phyloP scores from a whole-genome alignment of 2,797 vertebrate species.

The Lepilemur ruficaudatus region DNA sequence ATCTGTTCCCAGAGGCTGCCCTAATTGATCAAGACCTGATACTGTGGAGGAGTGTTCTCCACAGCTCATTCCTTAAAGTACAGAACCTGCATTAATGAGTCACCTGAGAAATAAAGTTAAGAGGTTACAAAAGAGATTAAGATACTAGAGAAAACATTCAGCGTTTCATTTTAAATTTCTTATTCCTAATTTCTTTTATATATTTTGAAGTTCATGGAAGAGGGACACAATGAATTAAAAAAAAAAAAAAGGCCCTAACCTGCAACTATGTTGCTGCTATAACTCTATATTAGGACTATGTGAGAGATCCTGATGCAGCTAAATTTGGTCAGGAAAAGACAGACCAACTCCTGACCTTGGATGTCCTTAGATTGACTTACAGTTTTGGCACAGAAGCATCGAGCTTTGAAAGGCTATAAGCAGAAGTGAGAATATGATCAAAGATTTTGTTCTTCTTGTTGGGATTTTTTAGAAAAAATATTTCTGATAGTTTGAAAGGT shows the following conservation, averaged over 20 bases:
- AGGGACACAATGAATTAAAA: not conserved
- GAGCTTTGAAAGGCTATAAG: not conserved
- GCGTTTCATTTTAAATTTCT: slow-evolving; percentile 14
- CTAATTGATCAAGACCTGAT: not conserved
- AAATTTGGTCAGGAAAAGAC: not conserved
- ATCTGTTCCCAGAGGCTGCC: not conserved
- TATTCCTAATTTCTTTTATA: not conserved
- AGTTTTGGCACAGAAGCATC: not conserved
- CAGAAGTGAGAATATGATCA: not conserved
- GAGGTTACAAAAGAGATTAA: not conserved
- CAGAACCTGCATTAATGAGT: not conserved
- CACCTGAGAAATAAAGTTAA: slow-evolving; percentile 28
- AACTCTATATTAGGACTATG: not conserved
- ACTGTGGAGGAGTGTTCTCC: not conserved
- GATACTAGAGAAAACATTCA: not conserved
- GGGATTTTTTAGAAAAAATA: not conserved
- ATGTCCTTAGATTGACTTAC: not conserved
- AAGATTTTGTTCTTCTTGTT: not conserved
- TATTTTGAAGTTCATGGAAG: not conserved
- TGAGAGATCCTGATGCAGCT: not conserved
- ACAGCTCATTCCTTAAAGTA: not conserved
- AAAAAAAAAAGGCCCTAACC: not conserved
- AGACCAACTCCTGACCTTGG: not conserved
- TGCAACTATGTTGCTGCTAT: not conserved
- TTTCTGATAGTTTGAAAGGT: not conserved